Evolutionary conservation across 2,888 invertebrate species (phyloP), one percentile per base, ranked within the genome.

Genomic region (Acanthosoma haemorrhoidale): DNA sequence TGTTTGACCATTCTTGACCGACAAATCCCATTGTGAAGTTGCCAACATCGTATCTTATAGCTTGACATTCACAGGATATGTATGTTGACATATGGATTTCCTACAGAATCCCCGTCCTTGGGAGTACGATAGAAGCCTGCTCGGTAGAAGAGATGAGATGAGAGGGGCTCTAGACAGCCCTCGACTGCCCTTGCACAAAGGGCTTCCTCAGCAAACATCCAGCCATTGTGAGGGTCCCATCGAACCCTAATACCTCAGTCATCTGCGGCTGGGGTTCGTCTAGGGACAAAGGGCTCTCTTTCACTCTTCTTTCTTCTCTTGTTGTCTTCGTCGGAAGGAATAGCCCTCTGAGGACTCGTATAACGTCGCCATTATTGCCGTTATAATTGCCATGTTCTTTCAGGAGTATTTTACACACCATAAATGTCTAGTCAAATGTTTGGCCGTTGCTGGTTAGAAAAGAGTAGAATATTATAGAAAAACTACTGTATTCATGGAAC

Each of bases 201-300:
- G n/a, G 51, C 51, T 51, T 51, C 51, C 51, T 51, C 51, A 51
- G 51, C 51, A 51, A 51, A 51, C 51, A 51, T 13, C 51, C 6
- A 13, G 4, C 51, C 25, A 51, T 51, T 51, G 51, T 51, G n/a
- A 13, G 5, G n/a, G 25, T 4, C 21, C 29, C 51, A 6, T 25
- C n/a, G 13, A 3, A 0, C 2, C 8, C 25, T 51, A 51, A 51
- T 51, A 51, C 51, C 51, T 1, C 51, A n/a, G 51, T 5, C 51
- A 51, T 51, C 51, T 25, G 51, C 29, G 51, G 21, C 51, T 25
- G 25, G 29, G 51, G 29, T 51, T 25, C 51, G 51, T 8, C 29
- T n/a, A 13, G 8, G n/a, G 51, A 51, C 51, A 51, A 51, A 25
- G n/a, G n/a, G 0, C 3, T n/a, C 11, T 5, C n/a, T 1, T n/a